Evolutionary conservation across 1,140 invertebrate species (phyloP), one percentile per base, ranked within the genome.

Genomic region (Eubasilissa regina): DNA sequence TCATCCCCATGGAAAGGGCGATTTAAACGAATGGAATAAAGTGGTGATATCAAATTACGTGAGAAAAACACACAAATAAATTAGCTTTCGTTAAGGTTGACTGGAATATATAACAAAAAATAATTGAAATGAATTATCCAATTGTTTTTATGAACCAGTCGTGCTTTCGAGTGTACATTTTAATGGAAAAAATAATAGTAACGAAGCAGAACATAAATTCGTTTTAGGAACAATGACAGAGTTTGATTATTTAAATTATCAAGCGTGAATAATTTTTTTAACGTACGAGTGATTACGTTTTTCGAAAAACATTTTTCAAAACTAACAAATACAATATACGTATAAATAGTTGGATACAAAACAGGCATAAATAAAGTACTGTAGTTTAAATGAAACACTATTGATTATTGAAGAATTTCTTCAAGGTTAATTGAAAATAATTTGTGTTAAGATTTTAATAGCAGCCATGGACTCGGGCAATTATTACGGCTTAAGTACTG

Each of bases 31-130:
- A 70, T 17, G 11, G 8, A 15, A 70, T 21, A 70, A 70, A 70
- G 47, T 11, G 66, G 43, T 8, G 66, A 10, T 47, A 70, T 70
- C 66, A 70, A 70, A 48, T 48, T 70, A 15, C 66, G 66, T 70
- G 66, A 70, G 66, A 70, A 70, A 70, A 43, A 48, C 66, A 70
- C 45, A 47, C 10, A 48, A 3, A 70, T 47, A 48, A 70, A 70
- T 70, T 70, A 70, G 43, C 43, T 70, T 70, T 70, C 45, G 66
- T 47, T 15, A 48, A 9, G 66, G 43, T 8, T 48, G 13, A 47
- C 66, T 48, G 44, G 19, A 21, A 0, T 70, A 19, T 43, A 25
- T 35, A 64, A 43, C 19, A 64, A 64, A 64, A 64, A 62, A 13
- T n/a, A 13, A 64, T 64, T 64, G 60, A 64, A 35, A 64, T 13